Percentiles rank a stretch among this genome's conserved stretches.
Evolutionary conservation across 2,888 invertebrate genomes (phyloP).

Genomic region (Sarcophaga carnaria): DNA sequence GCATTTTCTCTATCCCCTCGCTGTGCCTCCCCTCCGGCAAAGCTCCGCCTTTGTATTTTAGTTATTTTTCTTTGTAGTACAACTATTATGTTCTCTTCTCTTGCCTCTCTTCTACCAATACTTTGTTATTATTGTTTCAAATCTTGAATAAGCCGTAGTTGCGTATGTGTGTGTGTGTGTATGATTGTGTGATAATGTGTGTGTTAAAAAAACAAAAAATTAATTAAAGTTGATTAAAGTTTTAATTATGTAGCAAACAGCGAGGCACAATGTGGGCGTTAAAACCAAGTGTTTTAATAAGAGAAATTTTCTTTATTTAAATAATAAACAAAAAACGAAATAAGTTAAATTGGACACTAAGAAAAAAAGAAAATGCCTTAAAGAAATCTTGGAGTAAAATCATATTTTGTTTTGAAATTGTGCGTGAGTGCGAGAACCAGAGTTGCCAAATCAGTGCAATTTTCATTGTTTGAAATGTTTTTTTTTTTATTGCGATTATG

Average conservation of each 20-base stretch:
- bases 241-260: conserved; percentile 21
- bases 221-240: conserved; percentile 43
- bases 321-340: conserved; percentile 16
- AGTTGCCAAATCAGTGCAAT: conserved; percentile 25
- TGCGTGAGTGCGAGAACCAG: conserved; percentile 1
- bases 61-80: conserved; percentile 65
- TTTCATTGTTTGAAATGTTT: conserved; percentile 7
- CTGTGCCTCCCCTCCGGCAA: conserved; percentile 4
- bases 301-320: conserved; percentile 14
- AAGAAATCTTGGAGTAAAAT: not conserved
- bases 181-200: not conserved
- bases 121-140: conserved; percentile 21
- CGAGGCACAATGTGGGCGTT: conserved; percentile 39
- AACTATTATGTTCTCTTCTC: conserved; percentile 52
- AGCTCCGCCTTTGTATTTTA: conserved; percentile 31
- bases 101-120: conserved; percentile 21
- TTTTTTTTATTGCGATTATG: not conserved
- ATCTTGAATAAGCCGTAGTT: conserved; percentile 33
- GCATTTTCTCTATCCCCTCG: conserved; percentile 11
- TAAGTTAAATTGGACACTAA: conserved; percentile 11
- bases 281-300: conserved; percentile 5
- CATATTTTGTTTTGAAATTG: conserved; percentile 12
- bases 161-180: conserved; percentile 7
- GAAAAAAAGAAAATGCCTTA: conserved; percentile 2
- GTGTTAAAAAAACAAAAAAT: not conserved